Percentiles rank a stretch among this genome's conserved stretches.
phyloP scores from a whole-genome alignment of 92 coral and sea anemone species.

The Phenganax subtilis region DNA sequence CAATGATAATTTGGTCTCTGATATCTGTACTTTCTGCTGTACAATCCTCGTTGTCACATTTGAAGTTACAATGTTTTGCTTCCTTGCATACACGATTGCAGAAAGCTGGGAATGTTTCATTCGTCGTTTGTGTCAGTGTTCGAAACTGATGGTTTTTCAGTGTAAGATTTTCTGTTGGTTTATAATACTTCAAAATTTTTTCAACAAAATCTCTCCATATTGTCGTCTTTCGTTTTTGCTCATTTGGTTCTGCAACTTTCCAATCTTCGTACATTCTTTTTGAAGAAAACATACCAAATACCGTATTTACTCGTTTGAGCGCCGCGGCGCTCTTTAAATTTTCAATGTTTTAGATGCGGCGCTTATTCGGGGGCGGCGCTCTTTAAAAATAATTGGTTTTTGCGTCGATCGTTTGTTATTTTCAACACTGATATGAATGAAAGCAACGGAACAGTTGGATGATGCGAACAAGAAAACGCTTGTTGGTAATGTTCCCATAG shows the following conservation, averaged over 20 bases:
- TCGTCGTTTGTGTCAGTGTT: background rate
- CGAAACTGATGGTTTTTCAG: background rate
- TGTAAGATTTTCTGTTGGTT: background rate
- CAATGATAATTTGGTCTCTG: background rate
- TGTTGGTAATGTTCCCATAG: too few relatives aligned
- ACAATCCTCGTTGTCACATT: background rate
- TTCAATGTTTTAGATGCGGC: too few relatives aligned
- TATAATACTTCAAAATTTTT: background rate
- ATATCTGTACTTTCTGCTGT: background rate
- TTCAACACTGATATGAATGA: too few relatives aligned
- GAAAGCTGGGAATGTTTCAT: constrained; percentile 3
- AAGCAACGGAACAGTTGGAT: too few relatives aligned
- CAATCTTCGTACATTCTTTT: background rate
- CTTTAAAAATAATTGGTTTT: too few relatives aligned
- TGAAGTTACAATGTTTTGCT: background rate
- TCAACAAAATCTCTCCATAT: background rate
- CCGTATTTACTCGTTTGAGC: too few relatives aligned
- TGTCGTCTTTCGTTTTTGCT: background rate
- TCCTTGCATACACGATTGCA: background rate
- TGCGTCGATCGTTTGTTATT: too few relatives aligned
- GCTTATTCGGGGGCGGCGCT: too few relatives aligned
- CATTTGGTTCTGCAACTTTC: background rate
- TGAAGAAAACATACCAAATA: too few relatives aligned
- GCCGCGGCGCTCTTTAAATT: too few relatives aligned
- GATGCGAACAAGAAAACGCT: too few relatives aligned